Evolutionary conservation across 2,113 vertebrate species (phyloP).

Genomic region (Piaya cayana): DNA sequence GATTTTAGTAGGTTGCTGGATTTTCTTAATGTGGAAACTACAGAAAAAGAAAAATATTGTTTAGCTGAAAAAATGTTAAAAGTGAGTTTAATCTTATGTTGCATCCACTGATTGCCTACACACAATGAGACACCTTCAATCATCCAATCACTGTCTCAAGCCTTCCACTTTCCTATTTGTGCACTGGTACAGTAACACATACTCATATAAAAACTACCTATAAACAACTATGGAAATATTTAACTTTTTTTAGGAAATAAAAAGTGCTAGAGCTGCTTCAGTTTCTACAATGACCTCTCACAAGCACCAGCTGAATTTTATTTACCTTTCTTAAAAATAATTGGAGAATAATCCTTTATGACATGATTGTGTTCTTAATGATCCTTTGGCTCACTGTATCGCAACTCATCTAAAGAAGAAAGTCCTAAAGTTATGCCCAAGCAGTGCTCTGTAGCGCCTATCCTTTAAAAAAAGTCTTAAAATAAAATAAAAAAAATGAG

Average conservation of each 20-base stretch:
- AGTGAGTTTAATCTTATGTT: neutral
- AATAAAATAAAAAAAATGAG: neutral
- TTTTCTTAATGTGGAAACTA: neutral
- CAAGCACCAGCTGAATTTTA: neutral
- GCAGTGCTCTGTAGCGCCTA: neutral
- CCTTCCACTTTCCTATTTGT: neutral
- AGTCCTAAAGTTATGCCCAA: neutral
- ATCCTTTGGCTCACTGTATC: neutral
- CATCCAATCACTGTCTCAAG: neutral
- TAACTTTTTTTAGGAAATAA: neutral
- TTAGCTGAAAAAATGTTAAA: neutral
- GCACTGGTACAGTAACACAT: neutral
- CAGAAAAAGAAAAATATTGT: neutral
- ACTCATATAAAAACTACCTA: neutral
- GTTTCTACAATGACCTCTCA: neutral
- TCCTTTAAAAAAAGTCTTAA: neutral
- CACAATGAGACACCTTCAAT: neutral
- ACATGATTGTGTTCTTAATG: neutral
- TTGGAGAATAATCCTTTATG: neutral
- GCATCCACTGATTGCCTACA: neutral
- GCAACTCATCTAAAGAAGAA: neutral
- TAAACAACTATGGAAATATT: neutral
- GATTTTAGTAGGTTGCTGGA: neutral
- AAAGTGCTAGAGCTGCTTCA: neutral
- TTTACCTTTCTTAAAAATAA: neutral